Percentiles rank a stretch among this genome's conserved stretches.
Conservation (phyloP, 1,140 invertebrate genomes). For the Acromyrmex heyeri region DNA sequence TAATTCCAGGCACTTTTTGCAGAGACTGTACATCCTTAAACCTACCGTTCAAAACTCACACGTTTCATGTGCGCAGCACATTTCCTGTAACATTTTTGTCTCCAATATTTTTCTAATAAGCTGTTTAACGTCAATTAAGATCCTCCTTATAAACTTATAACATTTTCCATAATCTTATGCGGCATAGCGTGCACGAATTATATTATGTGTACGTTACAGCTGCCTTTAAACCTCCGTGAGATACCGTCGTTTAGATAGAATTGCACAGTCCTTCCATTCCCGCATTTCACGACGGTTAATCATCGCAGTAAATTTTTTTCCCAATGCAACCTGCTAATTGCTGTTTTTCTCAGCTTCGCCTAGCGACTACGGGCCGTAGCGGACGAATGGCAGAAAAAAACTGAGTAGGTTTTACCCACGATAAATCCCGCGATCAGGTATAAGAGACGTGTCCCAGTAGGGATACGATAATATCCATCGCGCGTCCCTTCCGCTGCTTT, state of each 20-base stretch:
- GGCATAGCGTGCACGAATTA: not conserved
- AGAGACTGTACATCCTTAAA: too few species aligned
- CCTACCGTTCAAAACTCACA: not conserved
- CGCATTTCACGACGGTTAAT: conserved; percentile 5
- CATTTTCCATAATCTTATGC: not conserved
- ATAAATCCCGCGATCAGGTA: conserved; percentile 76
- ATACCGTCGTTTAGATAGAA: not conserved
- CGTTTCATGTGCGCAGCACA: not conserved
- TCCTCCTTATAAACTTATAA: not conserved
- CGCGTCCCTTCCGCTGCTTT: conserved; percentile 17
- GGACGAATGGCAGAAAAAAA: conserved; percentile 39
- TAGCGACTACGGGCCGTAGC: conserved; percentile 18
- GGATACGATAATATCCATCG: conserved; percentile 69
- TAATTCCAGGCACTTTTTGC: too few species aligned
- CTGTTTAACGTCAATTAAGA: conserved; percentile 12
- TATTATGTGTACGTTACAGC: not conserved
- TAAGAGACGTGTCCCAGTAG: conserved; percentile 61
- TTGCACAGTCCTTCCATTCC: not conserved
- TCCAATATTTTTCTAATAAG: not conserved
- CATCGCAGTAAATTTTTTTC: conserved; percentile 14
- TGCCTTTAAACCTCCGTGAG: conserved; percentile 4
- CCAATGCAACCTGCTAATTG: conserved; percentile 64
- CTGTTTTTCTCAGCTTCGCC: conserved; percentile 47
- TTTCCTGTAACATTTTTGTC: not conserved
- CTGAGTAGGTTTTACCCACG: conserved; percentile 62